Evolutionary conservation across 2,888 invertebrate species (phyloP), one percentile per base, ranked within the genome.

Genomic region (Invenusta paracnida): DNA sequence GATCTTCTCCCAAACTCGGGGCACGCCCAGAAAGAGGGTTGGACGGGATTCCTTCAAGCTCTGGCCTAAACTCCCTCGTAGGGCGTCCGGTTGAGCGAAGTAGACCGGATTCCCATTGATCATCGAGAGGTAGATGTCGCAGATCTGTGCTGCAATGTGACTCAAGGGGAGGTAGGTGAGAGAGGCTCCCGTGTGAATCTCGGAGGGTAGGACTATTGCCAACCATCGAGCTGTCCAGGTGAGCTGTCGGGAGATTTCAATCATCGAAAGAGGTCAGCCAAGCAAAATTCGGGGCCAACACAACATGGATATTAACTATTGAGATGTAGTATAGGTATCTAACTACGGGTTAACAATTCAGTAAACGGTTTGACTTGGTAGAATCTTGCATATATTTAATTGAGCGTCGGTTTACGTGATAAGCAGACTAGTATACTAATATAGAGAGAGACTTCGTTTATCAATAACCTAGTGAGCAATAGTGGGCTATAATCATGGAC

Each of bases 1-100:
- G 91, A 97, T 96, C 91, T 97, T 97, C 91, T 97, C 97, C 94
- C 94, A 97, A 0, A 97, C 96, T 88, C 97, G 93, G 17, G 97
- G 97, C 0, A 97, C 96, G 0, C 94, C 96, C 88, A 97, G 92
- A 89, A 97, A 95, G 87, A 93, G 93, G 1, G 96, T 96, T 0
- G 97, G 97, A 87, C 94, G 93, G 17, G 95, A 95, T 91, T 94
- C 90, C 84, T 89, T 89, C 87, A 91, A 86, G 0, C 91, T 91
- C 1, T 87, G 87, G 0, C 86, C 88, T 25, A 91, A 88, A 0
- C 90, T 88, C 0, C 91, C 92, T 91, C 93, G 96, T 17, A 87
- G 92, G 0, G 96, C 96, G 92, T 96, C 95, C 88, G 95, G 95
- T 90, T 95, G 95, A 17, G 96, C 96, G 92, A 96, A 96, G 91